These are phyloP conservation scores for Scaptomyza polygonia DNA, from an alignment of 2,888 invertebrate genomes.

Conservation along the genomic window DNA sequence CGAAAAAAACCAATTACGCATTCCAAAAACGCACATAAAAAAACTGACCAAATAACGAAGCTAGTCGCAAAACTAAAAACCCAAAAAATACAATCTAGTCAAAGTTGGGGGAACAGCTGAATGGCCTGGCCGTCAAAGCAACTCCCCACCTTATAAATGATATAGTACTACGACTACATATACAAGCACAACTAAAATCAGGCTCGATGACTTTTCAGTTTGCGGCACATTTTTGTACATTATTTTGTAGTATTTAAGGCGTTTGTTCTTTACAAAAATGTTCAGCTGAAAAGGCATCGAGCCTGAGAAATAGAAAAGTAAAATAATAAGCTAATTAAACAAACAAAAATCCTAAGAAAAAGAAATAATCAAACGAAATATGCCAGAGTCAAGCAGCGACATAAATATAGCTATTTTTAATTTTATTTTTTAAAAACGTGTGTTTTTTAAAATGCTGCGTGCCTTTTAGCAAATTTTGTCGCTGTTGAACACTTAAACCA, in stretches of 20 bases:
- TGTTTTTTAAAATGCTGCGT: conserved; percentile 89
- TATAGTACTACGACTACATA: conserved; percentile 22
- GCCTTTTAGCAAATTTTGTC: conserved; percentile 90
- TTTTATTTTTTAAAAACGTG: conserved; percentile 79
- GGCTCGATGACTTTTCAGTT: conserved; percentile 11
- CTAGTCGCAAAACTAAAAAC: conserved; percentile 48
- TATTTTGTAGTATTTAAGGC: conserved; percentile 76
- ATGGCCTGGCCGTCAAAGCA: conserved; percentile 40
- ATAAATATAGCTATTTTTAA: conserved; percentile 68
- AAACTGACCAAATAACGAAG: conserved; percentile 60
- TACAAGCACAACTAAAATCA: conserved; percentile 23
- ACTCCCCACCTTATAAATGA: conserved; percentile 30
- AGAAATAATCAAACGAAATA: conserved; percentile 5
- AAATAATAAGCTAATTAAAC: conserved; percentile 9
- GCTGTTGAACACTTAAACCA: conserved; percentile 41
- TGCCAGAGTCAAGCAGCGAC: conserved; percentile 46
- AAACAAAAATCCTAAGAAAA: neutral
- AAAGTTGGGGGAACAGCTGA: conserved; percentile 27
- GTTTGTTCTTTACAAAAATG: conserved; percentile 62
- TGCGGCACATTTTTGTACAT: conserved; percentile 44
- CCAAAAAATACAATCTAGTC: conserved; percentile 51
- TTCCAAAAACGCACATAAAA: conserved; percentile 21
- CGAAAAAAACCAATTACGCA: conserved; percentile 8
- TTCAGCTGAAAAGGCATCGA: conserved; percentile 8
- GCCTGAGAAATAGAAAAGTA: conserved; percentile 17